These are phyloP conservation scores for Taenioides sp. DNA, from an alignment of 2,797 vertebrate genomes.

Conservation along the genomic window DNA sequence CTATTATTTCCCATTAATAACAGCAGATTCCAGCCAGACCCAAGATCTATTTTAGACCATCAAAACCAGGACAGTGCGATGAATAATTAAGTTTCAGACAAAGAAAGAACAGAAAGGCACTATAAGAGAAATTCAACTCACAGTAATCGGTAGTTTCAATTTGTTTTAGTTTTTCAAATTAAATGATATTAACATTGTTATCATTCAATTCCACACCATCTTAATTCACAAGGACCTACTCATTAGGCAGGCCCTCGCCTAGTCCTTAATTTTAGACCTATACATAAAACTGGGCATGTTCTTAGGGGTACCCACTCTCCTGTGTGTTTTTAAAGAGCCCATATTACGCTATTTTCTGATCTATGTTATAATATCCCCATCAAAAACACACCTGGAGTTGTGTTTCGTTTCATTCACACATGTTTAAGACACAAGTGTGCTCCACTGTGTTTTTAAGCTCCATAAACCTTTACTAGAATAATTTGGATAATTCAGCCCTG, in stretches of 20 bases:
- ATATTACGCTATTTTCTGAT: too few relatives aligned
- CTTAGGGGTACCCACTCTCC: too few relatives aligned
- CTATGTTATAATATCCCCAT: too few relatives aligned
- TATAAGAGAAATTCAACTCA: neutral
- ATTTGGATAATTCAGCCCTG: too few relatives aligned
- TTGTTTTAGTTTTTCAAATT: neutral
- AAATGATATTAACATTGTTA: neutral
- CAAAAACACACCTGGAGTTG: too few relatives aligned
- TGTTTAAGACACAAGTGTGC: too few relatives aligned
- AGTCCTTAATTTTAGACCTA: too few relatives aligned
- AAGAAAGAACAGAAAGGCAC: neutral
- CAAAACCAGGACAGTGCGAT: neutral
- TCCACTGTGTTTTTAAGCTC: too few relatives aligned
- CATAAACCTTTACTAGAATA: too few relatives aligned
- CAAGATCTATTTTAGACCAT: slow-evolving; percentile 6
- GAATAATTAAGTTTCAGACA: neutral
- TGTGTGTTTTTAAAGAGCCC: neutral
- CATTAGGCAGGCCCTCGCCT: too few relatives aligned
- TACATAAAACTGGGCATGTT: too few relatives aligned
- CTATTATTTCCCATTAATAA: slow-evolving; percentile 37
- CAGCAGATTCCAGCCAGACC: neutral
- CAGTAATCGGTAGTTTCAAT: neutral
- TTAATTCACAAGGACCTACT: neutral
- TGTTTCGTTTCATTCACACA: too few relatives aligned
- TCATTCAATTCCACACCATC: neutral